Base-by-base conservation (phyloP, 2,113 vertebrate species). In the Eurystomus gularis region DNA sequence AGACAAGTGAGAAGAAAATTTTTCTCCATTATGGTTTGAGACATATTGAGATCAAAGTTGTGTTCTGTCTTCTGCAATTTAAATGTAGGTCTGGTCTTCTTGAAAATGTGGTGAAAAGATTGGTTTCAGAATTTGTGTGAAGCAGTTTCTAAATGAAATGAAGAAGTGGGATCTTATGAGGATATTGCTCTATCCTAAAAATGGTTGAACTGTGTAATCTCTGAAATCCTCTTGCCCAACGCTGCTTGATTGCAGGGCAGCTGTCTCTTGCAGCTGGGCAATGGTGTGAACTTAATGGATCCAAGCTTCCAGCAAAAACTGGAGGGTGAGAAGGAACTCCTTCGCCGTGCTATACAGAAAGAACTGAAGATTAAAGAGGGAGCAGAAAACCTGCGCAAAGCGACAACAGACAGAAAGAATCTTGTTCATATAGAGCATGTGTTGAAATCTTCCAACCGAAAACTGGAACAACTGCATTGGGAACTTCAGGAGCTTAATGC, bases 301-400 rank as follows among this genome's bases (percentile, higher is more conserved):
- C 97, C 98, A 25, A 58, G 95, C 23, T 98, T 99, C 94, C 99
- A 99, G 97, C 99, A 98, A 97, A 97, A 98, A 16, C 97, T 99
- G 97, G 98, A 99, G 44, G 98, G 98, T 68, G 98, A 99, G 95
- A 99, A 98, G 16, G 99, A 99, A 65, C 94, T 97, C 40, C 98
- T 99, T 88, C 99, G 99, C 29, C 95, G 98, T 37, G 99, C 99
- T 96, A 99, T 99, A 96, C 99, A 99, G 88, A 99, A 98, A 85
- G 99, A 99, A 87, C 97, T 99, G 93, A 99, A 99, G 95, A 99
- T 99, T 94, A 99, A 99, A 97, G 99, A 99, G 95, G 99, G 99
- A 0, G 98, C 98, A 1, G 99, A 99, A 94, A 99, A 99, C 85
- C 95, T 99, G 87, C 98, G 98, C 40, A 98, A 98, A 20, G 99